Conservation (phyloP, 2,888 invertebrate species). For the Orchesellides sinensis region DNA sequence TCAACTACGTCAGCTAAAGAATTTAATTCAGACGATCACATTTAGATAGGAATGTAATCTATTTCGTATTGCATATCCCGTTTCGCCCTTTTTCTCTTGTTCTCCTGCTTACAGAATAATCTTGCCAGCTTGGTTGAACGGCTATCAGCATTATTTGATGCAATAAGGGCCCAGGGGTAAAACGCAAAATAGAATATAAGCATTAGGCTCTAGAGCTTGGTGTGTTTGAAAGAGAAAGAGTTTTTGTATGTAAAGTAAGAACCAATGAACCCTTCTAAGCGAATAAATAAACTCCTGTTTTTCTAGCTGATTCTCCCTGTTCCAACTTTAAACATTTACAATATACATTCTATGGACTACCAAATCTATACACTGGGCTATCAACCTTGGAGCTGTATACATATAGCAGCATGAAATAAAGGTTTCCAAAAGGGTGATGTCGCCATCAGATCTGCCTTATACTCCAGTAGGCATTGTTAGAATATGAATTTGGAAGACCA, state of each 20-base stretch:
- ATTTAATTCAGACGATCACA: constrained; percentile 68
- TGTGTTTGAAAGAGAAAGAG: not conserved
- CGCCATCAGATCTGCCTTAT: no score
- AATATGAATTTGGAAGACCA: not conserved
- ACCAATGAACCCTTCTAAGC: not conserved
- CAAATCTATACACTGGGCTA: not conserved
- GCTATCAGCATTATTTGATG: constrained; percentile 13
- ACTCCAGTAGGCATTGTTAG: no score
- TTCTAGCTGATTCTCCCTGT: not conserved
- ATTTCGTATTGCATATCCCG: constrained; percentile 45
- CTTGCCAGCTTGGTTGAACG: no score
- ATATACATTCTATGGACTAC: not conserved
- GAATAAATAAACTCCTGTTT: not conserved
- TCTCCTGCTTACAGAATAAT: not conserved
- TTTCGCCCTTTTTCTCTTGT: not conserved
- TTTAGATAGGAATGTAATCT: constrained; percentile 69
- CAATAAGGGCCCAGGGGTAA: constrained; percentile 33
- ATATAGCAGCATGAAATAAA: not conserved
- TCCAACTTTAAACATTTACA: not conserved
- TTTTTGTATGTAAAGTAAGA: not conserved
- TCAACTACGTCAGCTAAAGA: constrained; percentile 18
- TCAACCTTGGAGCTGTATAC: not conserved
- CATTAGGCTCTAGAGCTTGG: not conserved
- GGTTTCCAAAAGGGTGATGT: not conserved
- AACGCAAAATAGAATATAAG: not conserved